A percentile compares a stretch with the other conserved stretches of the same genome.
Conservation (phyloP, 2,113 vertebrate genomes). For the Polypterus bichir region DNA sequence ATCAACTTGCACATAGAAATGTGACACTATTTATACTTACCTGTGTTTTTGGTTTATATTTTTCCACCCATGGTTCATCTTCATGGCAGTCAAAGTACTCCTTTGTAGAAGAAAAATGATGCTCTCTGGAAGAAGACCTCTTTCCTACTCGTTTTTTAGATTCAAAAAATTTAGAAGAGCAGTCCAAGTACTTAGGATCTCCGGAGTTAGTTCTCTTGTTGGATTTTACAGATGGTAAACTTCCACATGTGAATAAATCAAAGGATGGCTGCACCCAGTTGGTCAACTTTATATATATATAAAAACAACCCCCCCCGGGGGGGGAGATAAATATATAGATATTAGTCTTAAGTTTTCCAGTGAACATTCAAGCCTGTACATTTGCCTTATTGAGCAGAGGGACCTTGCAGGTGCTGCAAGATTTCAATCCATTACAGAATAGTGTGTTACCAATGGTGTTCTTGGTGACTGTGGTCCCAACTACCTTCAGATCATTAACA, state of each 20-base stretch:
- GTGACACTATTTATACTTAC: constrained; percentile 30
- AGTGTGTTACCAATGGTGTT: too few relatives aligned
- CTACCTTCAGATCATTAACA: too few relatives aligned
- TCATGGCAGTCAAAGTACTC: constrained; percentile 22
- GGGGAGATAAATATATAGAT: too few relatives aligned
- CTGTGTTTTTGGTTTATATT: constrained; percentile 63
- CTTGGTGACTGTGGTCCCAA: too few relatives aligned
- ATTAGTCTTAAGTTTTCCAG: too few relatives aligned
- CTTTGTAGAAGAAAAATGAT: constrained; percentile 16
- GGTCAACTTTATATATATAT: constrained; percentile 23
- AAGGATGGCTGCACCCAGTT: constrained; percentile 67
- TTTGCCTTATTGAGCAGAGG: too few relatives aligned
- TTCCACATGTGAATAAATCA: constrained; percentile 34
- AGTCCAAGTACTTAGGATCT: constrained; percentile 26
- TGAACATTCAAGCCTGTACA: too few relatives aligned
- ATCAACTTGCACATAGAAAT: too few relatives aligned
- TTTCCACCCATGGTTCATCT: constrained; percentile 76
- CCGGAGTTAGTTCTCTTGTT: constrained; percentile 21
- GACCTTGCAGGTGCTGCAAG: too few relatives aligned
- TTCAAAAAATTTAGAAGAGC: constrained; percentile 23
- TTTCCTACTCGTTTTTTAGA: constrained; percentile 27
- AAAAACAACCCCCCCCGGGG: too few relatives aligned
- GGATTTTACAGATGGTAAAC: constrained; percentile 12
- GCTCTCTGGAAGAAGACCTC: constrained; percentile 26
- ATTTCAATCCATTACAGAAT: too few relatives aligned